Evolutionary conservation across 2,888 invertebrate species (phyloP).

Genomic region (Ditylenchus weischeri): DNA sequence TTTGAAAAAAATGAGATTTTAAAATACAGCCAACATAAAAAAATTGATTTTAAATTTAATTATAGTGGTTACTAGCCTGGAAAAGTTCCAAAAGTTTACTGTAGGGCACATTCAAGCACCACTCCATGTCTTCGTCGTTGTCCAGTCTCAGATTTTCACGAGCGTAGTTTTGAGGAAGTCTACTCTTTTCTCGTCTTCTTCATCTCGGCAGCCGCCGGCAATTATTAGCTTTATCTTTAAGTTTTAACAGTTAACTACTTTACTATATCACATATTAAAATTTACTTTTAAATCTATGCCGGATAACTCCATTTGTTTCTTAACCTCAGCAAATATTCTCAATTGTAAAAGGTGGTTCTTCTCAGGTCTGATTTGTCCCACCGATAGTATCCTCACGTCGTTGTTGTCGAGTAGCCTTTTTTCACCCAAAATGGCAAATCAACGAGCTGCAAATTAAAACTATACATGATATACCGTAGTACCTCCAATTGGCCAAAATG

Average conservation of each 20-base stretch:
- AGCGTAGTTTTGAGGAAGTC: conserved; percentile 72
- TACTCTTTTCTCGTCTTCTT: conserved; percentile 75
- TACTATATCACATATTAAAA: background rate
- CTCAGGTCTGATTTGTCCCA: conserved; percentile 94
- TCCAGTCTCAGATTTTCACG: conserved; percentile 60
- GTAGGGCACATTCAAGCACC: conserved; percentile 78
- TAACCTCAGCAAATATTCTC: conserved; percentile 19
- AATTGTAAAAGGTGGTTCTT: conserved; percentile 77
- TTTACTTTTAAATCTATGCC: conserved; percentile 18
- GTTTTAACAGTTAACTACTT: too few species aligned
- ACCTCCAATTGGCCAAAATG: too few species aligned
- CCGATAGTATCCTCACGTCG: conserved; percentile 71
- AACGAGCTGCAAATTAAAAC: background rate
- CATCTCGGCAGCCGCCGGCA: conserved; percentile 84
- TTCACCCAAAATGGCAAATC: conserved; percentile 12
- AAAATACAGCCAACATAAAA: too few species aligned
- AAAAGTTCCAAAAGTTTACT: conserved; percentile 14
- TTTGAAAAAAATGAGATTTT: too few species aligned
- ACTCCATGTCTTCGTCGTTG: conserved; percentile 73
- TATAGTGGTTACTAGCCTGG: background rate
- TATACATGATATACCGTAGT: too few species aligned
- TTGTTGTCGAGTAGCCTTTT: conserved; percentile 62
- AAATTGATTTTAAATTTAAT: too few species aligned
- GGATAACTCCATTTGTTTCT: background rate
- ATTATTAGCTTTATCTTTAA: conserved; percentile 70